These are phyloP conservation scores for Felis catus DNA, from an alignment of 2,113 vertebrate genomes.

Conservation along the genomic window F.catus_Fca126_mat1.0 CM031417.1:130731501-130732000, in stretches of 20 bases:
- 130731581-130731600: too few relatives aligned
- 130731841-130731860: not conserved
- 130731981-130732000: not conserved
- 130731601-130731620: too few relatives aligned
- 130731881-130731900: not conserved
- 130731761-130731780: not conserved
- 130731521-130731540: too few relatives aligned
- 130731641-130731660: too few relatives aligned
- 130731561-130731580: too few relatives aligned
- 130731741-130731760: not conserved
- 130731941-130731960: not conserved
- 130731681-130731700: not conserved
- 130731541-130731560: too few relatives aligned
- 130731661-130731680: not conserved
- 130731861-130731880: not conserved
- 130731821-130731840: not conserved
- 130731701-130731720: not conserved
- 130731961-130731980: not conserved
- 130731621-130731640: too few relatives aligned
- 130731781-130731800: not conserved
- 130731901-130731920: not conserved
- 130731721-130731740: not conserved
- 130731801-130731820: not conserved
- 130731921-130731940: not conserved
- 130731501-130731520: too few relatives aligned